These are phyloP conservation scores for Merodon equestris DNA, from an alignment of 2,888 invertebrate species.

Conservation along the genomic window DNA sequence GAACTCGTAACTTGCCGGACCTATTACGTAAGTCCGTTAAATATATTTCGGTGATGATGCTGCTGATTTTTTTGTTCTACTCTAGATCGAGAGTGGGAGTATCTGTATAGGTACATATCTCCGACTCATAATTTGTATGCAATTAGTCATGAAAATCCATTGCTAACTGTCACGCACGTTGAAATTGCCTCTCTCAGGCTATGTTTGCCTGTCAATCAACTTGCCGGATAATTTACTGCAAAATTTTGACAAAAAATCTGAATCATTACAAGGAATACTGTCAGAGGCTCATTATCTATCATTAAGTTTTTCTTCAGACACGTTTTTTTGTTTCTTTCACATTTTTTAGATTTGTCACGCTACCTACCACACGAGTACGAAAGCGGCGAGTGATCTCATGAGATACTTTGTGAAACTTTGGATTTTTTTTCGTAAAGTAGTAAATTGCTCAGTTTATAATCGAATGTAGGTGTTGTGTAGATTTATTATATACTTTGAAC, in stretches of 20 bases:
- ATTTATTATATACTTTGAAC: too few species aligned
- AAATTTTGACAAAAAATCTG: conserved; percentile 19
- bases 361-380: conserved; percentile 17
- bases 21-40: conserved; percentile 28
- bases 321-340: conserved; percentile 30
- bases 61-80: conserved; percentile 6
- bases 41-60: conserved; percentile 20
- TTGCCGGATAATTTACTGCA: conserved; percentile 21
- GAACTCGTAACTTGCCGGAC: neutral
- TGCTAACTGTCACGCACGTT: conserved; percentile 5
- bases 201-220: neutral
- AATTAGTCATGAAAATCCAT: conserved; percentile 34
- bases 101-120: neutral
- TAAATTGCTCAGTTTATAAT: conserved; percentile 7
- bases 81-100: conserved; percentile 25
- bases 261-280: neutral
- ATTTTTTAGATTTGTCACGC: conserved; percentile 47
- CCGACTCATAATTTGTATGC: conserved; percentile 8
- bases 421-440: conserved; percentile 22
- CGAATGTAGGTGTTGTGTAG: conserved; percentile 17
- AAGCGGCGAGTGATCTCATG: conserved; percentile 56
- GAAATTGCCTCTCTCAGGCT: neutral
- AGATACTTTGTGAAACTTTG: conserved; percentile 36
- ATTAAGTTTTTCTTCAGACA: conserved; percentile 28
- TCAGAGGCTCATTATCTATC: neutral